phyloP scores from a whole-genome alignment of 2,888 invertebrate species.

The Cyclophora punctaria region DNA sequence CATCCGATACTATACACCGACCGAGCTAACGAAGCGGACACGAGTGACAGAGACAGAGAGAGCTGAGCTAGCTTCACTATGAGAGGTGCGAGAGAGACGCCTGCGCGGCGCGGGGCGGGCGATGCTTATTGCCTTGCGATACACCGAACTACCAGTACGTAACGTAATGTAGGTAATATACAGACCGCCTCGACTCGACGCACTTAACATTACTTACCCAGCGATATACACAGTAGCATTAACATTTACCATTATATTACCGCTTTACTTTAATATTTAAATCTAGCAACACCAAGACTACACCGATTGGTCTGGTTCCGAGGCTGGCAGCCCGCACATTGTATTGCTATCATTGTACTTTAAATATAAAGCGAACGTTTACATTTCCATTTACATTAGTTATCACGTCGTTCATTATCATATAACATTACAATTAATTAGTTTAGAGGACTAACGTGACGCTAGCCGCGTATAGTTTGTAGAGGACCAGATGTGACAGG shows the following conservation, averaged over 20 bases:
- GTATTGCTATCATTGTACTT: slow-evolving; percentile 53
- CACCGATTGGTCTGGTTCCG: slow-evolving; percentile 64
- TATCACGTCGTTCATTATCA: too few species aligned
- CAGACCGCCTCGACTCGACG: slow-evolving; percentile 13
- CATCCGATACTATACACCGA: slow-evolving; percentile 41
- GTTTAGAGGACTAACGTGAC: too few species aligned
- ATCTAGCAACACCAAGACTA: slow-evolving; percentile 63
- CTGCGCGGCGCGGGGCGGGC: slow-evolving; percentile 8
- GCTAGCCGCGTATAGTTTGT: too few species aligned
- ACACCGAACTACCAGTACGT: slow-evolving; percentile 35
- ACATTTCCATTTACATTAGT: slow-evolving; percentile 4
- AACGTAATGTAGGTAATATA: slow-evolving; percentile 18
- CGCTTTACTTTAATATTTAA: slow-evolving; percentile 32
- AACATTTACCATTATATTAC: slow-evolving; percentile 40
- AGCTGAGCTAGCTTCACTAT: background rate
- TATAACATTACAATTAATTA: background rate
- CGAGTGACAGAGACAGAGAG: too few species aligned
- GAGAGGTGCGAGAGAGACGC: slow-evolving; percentile 4
- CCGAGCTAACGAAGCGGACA: slow-evolving; percentile 2
- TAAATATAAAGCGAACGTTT: slow-evolving; percentile 7
- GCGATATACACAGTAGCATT: slow-evolving; percentile 45
- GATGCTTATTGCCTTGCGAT: slow-evolving; percentile 47
- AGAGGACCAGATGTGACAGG: slow-evolving; percentile 4
- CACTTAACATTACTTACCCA: slow-evolving; percentile 25
- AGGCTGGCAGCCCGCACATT: slow-evolving; percentile 45